Evolutionary conservation across 2,797 vertebrate genomes (phyloP).

Genomic region (Tenualosa ilisha): DNA sequence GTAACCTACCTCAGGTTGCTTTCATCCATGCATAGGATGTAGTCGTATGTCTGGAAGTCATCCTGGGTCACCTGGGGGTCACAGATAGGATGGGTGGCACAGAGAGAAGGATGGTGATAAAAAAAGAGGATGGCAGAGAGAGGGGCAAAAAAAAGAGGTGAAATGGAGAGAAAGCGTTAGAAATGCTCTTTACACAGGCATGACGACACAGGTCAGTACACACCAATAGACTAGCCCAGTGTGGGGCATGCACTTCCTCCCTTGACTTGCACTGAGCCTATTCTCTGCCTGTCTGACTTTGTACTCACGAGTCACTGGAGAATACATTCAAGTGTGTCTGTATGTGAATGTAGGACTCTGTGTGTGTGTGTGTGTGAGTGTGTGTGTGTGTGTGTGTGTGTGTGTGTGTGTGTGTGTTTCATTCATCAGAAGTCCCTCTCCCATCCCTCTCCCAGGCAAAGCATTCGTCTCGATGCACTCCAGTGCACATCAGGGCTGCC

Average conservation of each 20-base stretch:
- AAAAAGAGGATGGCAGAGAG: neutral
- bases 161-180: neutral
- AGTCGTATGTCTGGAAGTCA: slow-evolving; percentile 89
- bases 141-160: neutral
- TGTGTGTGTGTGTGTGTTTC: slow-evolving; percentile 23
- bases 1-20: slow-evolving; percentile 87
- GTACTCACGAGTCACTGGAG: slow-evolving; percentile 9
- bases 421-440: neutral
- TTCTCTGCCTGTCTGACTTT: neutral
- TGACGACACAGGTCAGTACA: slow-evolving; percentile 15
- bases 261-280: neutral
- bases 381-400: neutral
- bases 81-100: slow-evolving; percentile 36
- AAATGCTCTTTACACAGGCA: slow-evolving; percentile 3
- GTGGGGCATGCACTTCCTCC: neutral
- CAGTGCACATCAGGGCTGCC: slow-evolving; percentile 24
- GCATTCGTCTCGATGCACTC: neutral
- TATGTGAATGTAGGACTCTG: slow-evolving; percentile 23
- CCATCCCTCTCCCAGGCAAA: neutral
- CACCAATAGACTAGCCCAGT: slow-evolving; percentile 15
- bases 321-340: slow-evolving; percentile 14
- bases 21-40: slow-evolving; percentile 97
- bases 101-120: neutral
- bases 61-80: slow-evolving; percentile 87
- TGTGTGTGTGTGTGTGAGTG: neutral